phyloP scores from a whole-genome alignment of 2,888 invertebrate species.

The Leptopilina drosophilae region DNA sequence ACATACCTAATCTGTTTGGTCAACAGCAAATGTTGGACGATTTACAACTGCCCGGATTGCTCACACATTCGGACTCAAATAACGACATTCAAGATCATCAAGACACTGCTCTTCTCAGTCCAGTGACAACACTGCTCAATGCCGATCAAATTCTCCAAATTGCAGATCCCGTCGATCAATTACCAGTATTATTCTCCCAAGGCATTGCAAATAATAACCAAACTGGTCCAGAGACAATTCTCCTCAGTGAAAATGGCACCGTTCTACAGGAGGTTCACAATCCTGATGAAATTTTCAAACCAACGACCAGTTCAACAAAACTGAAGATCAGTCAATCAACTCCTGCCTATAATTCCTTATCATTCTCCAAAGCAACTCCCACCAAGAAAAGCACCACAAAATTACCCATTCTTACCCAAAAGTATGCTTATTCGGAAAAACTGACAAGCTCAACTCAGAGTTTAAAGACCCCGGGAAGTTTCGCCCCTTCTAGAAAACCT shows the following conservation, averaged over 20 bases:
- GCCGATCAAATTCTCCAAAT: slow-evolving; percentile 74
- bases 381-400: slow-evolving; percentile 49
- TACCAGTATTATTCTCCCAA: slow-evolving; percentile 73
- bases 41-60: slow-evolving; percentile 66
- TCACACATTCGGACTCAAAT: slow-evolving; percentile 67
- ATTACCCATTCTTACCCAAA: slow-evolving; percentile 56
- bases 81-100: slow-evolving; percentile 66
- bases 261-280: slow-evolving; percentile 73
- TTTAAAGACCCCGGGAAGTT: slow-evolving; percentile 9
- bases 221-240: slow-evolving; percentile 74
- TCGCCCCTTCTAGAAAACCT: slow-evolving; percentile 31
- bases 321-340: slow-evolving; percentile 42
- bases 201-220: slow-evolving; percentile 68
- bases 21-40: slow-evolving; percentile 70
- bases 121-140: slow-evolving; percentile 69
- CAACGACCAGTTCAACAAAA: slow-evolving; percentile 51
- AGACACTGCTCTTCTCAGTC: slow-evolving; percentile 57
- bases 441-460: slow-evolving; percentile 42
- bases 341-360: slow-evolving; percentile 14
- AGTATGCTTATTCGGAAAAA: slow-evolving; percentile 59
- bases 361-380: slow-evolving; percentile 28
- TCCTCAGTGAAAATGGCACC: slow-evolving; percentile 76
- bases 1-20: slow-evolving; percentile 67
- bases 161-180: slow-evolving; percentile 74
- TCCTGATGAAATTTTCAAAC: slow-evolving; percentile 75